Conservation (phyloP, 2,888 invertebrate genomes). For the Drosophila demipolita region DNA sequence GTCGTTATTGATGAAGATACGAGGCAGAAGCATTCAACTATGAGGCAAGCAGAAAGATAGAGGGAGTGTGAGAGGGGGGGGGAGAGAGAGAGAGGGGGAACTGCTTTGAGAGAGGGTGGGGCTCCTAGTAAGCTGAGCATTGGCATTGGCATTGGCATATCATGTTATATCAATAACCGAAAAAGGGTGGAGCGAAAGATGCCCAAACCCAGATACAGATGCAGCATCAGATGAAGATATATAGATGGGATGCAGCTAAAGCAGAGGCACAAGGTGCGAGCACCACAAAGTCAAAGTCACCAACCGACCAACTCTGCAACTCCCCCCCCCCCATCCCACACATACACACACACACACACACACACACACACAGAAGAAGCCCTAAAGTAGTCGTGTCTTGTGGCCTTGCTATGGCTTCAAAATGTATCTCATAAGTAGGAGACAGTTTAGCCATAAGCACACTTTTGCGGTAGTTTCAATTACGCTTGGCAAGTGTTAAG, state of each 20-base stretch:
- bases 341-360: neutral
- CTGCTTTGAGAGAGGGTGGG: neutral
- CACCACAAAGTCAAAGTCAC: constrained; percentile 18
- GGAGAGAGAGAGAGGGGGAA: neutral
- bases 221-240: constrained; percentile 20
- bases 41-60: constrained; percentile 31
- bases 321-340: neutral
- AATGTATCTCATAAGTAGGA: constrained; percentile 50
- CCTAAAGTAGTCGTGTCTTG: constrained; percentile 18
- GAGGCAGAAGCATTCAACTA: constrained; percentile 56
- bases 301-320: neutral
- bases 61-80: constrained; percentile 55
- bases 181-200: constrained; percentile 84
- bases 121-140: constrained; percentile 8
- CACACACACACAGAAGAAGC: constrained; percentile 24
- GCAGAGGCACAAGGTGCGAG: constrained; percentile 30
- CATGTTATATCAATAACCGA: constrained; percentile 85
- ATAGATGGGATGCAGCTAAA: constrained; percentile 16
- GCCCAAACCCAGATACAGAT: constrained; percentile 25
- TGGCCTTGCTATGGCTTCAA: constrained; percentile 53
- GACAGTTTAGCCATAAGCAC: constrained; percentile 57
- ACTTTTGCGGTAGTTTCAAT: constrained; percentile 78
- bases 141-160: constrained; percentile 67
- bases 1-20: constrained; percentile 80
- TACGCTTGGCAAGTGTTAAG: constrained; percentile 50